Percentiles rank a stretch among this genome's conserved stretches.
Evolutionary conservation across 2,888 invertebrate species (phyloP).

Genomic region (Himalopsyche tibetana): DNA sequence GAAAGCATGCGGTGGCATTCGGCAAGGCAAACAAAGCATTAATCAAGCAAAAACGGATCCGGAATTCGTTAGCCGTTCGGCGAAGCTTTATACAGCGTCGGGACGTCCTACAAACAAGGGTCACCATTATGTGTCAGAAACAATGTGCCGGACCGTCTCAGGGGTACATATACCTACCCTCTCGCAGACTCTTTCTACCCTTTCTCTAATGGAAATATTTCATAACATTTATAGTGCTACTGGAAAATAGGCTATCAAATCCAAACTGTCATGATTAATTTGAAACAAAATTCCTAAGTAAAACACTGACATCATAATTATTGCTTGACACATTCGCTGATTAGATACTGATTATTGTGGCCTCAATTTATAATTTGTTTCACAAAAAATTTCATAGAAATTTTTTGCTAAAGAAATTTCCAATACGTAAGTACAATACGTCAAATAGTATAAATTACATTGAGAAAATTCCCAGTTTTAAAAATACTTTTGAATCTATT

Average conservation of each 20-base stretch:
- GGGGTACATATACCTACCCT: constrained; percentile 17
- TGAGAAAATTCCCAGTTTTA: no score
- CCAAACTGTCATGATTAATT: not conserved
- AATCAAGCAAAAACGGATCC: constrained; percentile 64
- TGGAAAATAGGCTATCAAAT: not conserved
- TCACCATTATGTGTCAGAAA: constrained; percentile 65
- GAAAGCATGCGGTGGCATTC: constrained; percentile 28
- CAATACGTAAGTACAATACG: no score
- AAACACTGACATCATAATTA: no score
- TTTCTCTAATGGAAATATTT: constrained; percentile 21
- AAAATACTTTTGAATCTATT: no score
- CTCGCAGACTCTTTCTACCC: not conserved
- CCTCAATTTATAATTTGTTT: no score
- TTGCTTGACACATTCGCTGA: no score
- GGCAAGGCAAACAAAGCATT: constrained; percentile 62
- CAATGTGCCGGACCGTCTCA: constrained; percentile 57
- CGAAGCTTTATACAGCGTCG: constrained; percentile 53
- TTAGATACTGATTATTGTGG: no score
- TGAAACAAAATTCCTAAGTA: no score
- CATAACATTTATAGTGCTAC: not conserved
- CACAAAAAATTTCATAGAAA: no score
- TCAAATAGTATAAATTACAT: no score
- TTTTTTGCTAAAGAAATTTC: no score
- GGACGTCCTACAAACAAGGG: constrained; percentile 64
- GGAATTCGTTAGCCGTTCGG: constrained; percentile 64